A percentile compares a stretch with the other conserved stretches of the same genome.
Conservation (phyloP, 2,113 vertebrate species). For the Ictidomys tridecemlineatus region DNA sequence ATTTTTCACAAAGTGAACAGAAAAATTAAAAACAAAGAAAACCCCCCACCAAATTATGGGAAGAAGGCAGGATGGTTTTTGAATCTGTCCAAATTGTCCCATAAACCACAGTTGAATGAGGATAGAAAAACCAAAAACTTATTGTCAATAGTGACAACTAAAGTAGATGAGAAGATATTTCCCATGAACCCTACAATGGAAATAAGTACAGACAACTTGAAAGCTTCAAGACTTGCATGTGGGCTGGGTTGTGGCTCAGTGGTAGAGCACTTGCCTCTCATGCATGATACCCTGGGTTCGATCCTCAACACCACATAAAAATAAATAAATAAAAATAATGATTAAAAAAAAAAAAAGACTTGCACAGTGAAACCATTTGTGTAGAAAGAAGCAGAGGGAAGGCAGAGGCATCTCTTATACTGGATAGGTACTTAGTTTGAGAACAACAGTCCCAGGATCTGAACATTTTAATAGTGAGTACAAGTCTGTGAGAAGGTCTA, state of each 20-base stretch:
- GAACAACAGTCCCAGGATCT: neutral
- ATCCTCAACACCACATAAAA: too few species aligned
- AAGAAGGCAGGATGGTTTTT: neutral
- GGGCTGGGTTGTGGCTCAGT: too few species aligned
- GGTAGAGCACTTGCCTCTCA: too few species aligned
- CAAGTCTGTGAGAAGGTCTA: neutral
- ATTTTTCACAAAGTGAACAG: neutral
- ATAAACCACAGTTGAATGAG: neutral
- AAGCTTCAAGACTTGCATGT: neutral
- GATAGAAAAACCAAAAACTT: neutral
- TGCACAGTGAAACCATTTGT: neutral
- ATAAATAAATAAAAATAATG: too few species aligned
- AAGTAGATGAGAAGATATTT: neutral
- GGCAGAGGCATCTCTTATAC: neutral
- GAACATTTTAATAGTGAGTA: neutral
- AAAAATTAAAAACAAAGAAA: neutral
- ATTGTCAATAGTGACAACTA: neutral
- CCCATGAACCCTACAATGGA: neutral
- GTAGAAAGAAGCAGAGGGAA: neutral
- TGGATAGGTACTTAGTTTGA: neutral
- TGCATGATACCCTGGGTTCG: too few species aligned
- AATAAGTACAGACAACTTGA: neutral
- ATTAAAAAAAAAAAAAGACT: too few species aligned
- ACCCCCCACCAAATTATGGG: neutral
- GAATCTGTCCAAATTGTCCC: neutral